Conservation (phyloP, 2,888 invertebrate genomes). For the Plusia festucae region DNA sequence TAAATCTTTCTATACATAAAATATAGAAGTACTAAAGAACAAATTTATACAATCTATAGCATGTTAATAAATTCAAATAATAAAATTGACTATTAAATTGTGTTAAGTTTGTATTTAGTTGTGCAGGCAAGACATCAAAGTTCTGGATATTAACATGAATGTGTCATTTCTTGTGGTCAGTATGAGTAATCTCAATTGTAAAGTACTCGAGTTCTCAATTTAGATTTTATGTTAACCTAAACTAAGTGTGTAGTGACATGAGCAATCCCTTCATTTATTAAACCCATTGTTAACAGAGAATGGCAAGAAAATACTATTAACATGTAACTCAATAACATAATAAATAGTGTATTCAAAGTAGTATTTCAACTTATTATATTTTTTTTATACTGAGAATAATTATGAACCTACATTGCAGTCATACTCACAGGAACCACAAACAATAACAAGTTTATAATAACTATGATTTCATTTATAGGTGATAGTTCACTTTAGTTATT, state of each 20-base stretch:
- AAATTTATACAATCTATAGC: no score
- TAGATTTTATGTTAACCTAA: not conserved
- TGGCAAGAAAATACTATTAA: not conserved
- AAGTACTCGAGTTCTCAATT: not conserved
- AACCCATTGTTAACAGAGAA: not conserved
- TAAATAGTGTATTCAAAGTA: not conserved
- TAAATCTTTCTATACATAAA: no score
- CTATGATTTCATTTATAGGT: constrained; percentile 1
- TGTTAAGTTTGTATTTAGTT: no score
- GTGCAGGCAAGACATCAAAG: not conserved
- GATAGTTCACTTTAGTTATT: not conserved
- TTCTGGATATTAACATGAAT: not conserved
- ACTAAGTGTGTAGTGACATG: not conserved
- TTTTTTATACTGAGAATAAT: not conserved
- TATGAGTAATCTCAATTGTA: not conserved
- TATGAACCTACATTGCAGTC: not conserved
- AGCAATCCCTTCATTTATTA: not conserved
- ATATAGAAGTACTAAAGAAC: no score
- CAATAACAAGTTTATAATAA: not conserved
- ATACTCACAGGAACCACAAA: not conserved
- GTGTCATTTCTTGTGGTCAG: constrained; percentile 5
- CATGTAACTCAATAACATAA: not conserved
- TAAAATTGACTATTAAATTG: no score
- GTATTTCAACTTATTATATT: not conserved
- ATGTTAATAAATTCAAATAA: no score